Evolutionary conservation across 2,797 vertebrate genomes (phyloP).

Genomic region (Sphenodon punctatus): DNA sequence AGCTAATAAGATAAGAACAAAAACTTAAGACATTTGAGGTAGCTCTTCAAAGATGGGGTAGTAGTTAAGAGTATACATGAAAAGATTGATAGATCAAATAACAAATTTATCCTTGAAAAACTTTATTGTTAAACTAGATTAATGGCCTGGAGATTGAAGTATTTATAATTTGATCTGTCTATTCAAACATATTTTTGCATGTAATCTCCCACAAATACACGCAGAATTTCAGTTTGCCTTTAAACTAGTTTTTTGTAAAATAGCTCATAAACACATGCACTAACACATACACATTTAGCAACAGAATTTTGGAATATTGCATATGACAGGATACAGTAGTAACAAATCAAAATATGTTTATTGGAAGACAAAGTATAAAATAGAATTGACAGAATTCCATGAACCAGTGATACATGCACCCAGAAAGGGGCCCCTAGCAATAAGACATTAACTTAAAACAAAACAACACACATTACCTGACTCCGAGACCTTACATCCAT

Average conservation of each 20-base stretch:
- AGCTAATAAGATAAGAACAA: not conserved
- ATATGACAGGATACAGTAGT: not conserved
- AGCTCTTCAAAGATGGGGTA: not conserved
- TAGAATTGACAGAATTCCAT: too few relatives aligned
- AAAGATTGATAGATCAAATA: not conserved
- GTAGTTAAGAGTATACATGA: not conserved
- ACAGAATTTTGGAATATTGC: not conserved
- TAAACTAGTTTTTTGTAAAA: constrained; percentile 37
- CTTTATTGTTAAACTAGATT: not conserved
- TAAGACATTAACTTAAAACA: too few relatives aligned
- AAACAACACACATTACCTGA: too few relatives aligned
- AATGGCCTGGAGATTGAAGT: not conserved
- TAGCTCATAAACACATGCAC: constrained; percentile 40
- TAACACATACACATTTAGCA: constrained; percentile 9
- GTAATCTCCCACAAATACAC: not conserved
- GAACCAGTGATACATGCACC: too few relatives aligned
- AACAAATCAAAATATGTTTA: constrained; percentile 7
- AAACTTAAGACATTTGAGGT: not conserved
- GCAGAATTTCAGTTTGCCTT: constrained; percentile 42
- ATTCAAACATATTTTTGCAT: not conserved
- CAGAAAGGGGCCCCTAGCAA: too few relatives aligned
- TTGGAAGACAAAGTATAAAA: too few relatives aligned
- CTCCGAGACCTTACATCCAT: too few relatives aligned
- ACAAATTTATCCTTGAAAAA: not conserved
- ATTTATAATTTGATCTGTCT: accelerated